These are phyloP conservation scores for Enteromius radiatus DNA, from an alignment of 2,797 vertebrate species.

Conservation along the genomic window DNA sequence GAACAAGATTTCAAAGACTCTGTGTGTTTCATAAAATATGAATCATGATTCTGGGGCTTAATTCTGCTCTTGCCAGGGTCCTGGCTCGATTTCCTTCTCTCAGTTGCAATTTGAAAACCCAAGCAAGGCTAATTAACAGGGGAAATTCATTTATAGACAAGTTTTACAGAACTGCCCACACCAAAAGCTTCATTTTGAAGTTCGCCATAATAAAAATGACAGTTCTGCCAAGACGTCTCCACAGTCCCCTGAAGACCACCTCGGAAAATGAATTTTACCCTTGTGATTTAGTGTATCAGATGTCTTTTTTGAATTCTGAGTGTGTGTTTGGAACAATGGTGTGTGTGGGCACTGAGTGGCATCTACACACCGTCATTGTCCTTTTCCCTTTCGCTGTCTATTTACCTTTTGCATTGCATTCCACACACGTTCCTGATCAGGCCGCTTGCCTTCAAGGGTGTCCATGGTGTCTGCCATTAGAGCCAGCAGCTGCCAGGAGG, in stretches of 20 bases:
- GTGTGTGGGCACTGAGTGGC: constrained; percentile 10
- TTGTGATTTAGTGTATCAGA: constrained; percentile 49
- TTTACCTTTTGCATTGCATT: constrained; percentile 82
- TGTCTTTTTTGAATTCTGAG: constrained; percentile 46
- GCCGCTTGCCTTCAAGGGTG: constrained; percentile 81
- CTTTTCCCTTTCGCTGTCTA: constrained; percentile 47
- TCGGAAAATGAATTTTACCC: constrained; percentile 6
- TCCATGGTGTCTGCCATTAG: constrained; percentile 86
- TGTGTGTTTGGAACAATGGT: constrained; percentile 33
- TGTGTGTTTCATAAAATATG: constrained; percentile 31
- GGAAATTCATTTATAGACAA: constrained; percentile 51
- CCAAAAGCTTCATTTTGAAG: constrained; percentile 52
- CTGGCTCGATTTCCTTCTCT: constrained; percentile 44
- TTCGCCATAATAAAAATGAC: constrained; percentile 46
- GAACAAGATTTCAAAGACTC: constrained; percentile 35
- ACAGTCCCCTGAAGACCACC: neutral
- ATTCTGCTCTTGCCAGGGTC: constrained; percentile 24
- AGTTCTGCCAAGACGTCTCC: constrained; percentile 33
- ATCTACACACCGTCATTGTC: constrained; percentile 52
- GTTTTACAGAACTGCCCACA: constrained; percentile 43
- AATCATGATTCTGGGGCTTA: constrained; percentile 11
- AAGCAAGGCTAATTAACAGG: constrained; percentile 55
- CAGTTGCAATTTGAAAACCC: constrained; percentile 51
- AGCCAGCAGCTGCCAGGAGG: constrained; percentile 81
- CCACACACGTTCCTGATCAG: constrained; percentile 74